A percentile compares a stretch with the other conserved stretches of the same genome.
Evolutionary conservation across 2,113 vertebrate species (phyloP).

Genomic region (Pygoscelis adeliae): DNA sequence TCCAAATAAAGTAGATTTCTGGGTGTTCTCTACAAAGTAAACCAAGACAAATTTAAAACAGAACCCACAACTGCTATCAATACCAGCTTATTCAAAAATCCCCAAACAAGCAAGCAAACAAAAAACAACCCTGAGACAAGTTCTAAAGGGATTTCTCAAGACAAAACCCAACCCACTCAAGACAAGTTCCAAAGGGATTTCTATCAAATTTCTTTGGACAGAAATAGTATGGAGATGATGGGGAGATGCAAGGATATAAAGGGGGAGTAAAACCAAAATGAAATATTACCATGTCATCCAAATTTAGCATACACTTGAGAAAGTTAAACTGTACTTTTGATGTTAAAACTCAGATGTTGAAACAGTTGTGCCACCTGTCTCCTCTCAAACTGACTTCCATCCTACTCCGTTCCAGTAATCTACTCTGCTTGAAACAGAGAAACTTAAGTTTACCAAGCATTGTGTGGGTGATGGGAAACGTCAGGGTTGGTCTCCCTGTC

Average conservation of each 20-base stretch:
- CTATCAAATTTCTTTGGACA: neutral
- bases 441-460: constrained; percentile 86
- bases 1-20: neutral
- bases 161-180: neutral
- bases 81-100: neutral
- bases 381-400: neutral
- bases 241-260: neutral
- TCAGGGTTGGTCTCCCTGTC: constrained; percentile 93
- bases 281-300: neutral
- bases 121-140: neutral
- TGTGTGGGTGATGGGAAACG: constrained; percentile 91
- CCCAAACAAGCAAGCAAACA: neutral
- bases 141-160: neutral
- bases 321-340: neutral
- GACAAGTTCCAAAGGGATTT: neutral
- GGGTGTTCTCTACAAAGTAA: neutral
- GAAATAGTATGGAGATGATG: neutral
- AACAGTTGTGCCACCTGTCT: neutral
- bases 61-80: neutral
- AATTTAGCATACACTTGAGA: neutral
- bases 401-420: neutral
- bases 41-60: neutral
- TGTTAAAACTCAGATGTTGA: neutral
- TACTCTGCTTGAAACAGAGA: neutral
- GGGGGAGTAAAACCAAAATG: neutral